Evolutionary conservation across 2,888 invertebrate genomes (phyloP).

Genomic region (Resseliella maxima): DNA sequence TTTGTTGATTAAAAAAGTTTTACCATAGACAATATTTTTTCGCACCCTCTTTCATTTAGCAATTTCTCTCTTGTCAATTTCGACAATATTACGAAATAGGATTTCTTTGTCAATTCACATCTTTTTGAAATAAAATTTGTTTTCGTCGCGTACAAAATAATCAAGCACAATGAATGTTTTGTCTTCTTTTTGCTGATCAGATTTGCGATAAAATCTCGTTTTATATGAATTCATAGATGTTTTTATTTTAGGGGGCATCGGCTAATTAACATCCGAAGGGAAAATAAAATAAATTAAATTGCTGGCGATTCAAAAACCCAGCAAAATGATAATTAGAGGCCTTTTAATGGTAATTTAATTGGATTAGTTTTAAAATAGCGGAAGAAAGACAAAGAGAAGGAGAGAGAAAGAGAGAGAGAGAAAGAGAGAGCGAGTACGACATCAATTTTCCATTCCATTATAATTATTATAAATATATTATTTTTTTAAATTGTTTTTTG

Average conservation of each 20-base stretch:
- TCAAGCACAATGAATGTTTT: too few species aligned
- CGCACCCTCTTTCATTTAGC: background rate
- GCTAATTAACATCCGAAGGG: constrained; percentile 39
- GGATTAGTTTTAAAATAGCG: constrained; percentile 12
- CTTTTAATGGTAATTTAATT: constrained; percentile 38
- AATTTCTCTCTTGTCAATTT: background rate
- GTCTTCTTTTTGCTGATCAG: too few species aligned
- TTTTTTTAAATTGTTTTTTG: background rate
- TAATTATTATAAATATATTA: background rate
- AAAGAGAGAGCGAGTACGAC: background rate
- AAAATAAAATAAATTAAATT: constrained; percentile 43
- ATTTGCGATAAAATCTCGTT: background rate
- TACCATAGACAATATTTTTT: background rate
- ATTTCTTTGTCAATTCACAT: too few species aligned
- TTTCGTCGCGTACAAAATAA: too few species aligned
- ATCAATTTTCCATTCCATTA: background rate
- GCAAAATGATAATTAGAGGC: constrained; percentile 6
- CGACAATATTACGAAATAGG: background rate
- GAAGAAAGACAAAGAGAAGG: too few species aligned
- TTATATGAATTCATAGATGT: background rate
- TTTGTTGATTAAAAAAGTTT: constrained; percentile 48
- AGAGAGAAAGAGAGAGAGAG: background rate
- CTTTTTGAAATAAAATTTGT: too few species aligned
- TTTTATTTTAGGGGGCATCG: background rate
- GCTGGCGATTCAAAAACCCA: background rate